Evolutionary conservation across 2,797 vertebrate species (phyloP).

Genomic region (Delichon dasypus): DNA sequence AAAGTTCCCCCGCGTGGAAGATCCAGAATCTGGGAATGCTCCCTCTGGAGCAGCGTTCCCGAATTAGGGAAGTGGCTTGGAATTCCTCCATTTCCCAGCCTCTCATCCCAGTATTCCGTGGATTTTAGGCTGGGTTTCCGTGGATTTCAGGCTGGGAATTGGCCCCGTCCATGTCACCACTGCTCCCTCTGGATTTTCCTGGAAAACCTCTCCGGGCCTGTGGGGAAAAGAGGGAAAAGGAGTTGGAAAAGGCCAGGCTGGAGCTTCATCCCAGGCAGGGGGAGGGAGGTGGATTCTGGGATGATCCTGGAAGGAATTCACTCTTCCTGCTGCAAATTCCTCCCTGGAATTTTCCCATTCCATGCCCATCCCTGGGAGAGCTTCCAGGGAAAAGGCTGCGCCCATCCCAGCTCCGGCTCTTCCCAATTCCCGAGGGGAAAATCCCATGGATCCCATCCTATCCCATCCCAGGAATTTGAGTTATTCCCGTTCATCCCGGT

Average conservation of each 20-base stretch:
- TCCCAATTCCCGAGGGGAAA: not conserved
- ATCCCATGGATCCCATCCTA: not conserved
- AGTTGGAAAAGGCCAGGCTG: not conserved
- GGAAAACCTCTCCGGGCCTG: fast-evolving
- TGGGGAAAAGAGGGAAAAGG: not conserved
- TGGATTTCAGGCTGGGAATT: not conserved
- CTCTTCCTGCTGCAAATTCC: not conserved
- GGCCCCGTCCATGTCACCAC: fast-evolving
- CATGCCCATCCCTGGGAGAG: fast-evolving
- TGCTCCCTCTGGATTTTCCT: not conserved
- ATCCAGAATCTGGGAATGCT: not conserved
- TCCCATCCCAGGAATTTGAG: not conserved
- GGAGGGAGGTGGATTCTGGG: not conserved
- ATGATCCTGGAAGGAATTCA: not conserved
- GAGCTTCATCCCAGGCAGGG: not conserved
- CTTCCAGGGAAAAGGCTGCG: not conserved
- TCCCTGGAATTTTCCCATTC: not conserved
- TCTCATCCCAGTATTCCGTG: fast-evolving
- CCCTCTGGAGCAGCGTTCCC: not conserved
- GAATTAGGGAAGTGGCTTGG: not conserved
- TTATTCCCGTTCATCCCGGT: fast-evolving
- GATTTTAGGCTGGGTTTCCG: not conserved
- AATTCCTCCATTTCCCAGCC: not conserved
- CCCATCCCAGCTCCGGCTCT: fast-evolving
- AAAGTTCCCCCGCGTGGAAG: not conserved